A percentile compares a stretch with the other conserved stretches of the same genome.
These are phyloP conservation scores for Hyperoplus immaculatus DNA, from an alignment of 2,797 vertebrate genomes.

Conservation along the genomic window DNA sequence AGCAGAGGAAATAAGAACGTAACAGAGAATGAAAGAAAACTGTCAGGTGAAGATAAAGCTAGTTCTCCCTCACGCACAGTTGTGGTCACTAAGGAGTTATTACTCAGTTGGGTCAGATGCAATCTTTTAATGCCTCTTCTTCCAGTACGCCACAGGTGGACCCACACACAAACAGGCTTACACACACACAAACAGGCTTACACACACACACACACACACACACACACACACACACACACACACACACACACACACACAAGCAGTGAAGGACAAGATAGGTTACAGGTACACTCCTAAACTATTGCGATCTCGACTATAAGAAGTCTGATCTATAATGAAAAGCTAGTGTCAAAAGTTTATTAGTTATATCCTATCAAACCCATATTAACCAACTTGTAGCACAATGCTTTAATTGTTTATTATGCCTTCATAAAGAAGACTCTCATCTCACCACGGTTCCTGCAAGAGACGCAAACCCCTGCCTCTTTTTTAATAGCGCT, in stretches of 20 bases:
- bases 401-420: no score
- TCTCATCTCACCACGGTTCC: no score
- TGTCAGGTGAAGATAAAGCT: conserved; percentile 50
- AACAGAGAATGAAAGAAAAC: conserved; percentile 31
- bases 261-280: conserved; percentile 48
- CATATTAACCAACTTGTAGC: no score
- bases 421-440: no score
- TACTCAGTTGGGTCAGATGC: conserved; percentile 71
- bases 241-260: conserved; percentile 21
- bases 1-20: not conserved
- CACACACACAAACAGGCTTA: not conserved
- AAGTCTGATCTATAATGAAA: no score
- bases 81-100: conserved; percentile 56
- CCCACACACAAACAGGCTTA: not conserved
- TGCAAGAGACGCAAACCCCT: no score
- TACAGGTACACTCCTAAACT: conserved; percentile 35
- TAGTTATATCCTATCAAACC: no score
- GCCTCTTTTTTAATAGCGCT: no score
- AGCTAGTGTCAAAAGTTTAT: no score
- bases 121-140: conserved; percentile 70
- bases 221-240: not conserved
- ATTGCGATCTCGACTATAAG: no score
- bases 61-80: conserved; percentile 30
- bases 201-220: not conserved
- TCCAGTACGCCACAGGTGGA: conserved; percentile 61